Conservation (phyloP, 2,888 invertebrate species). For the Acrobasis consociella region DNA sequence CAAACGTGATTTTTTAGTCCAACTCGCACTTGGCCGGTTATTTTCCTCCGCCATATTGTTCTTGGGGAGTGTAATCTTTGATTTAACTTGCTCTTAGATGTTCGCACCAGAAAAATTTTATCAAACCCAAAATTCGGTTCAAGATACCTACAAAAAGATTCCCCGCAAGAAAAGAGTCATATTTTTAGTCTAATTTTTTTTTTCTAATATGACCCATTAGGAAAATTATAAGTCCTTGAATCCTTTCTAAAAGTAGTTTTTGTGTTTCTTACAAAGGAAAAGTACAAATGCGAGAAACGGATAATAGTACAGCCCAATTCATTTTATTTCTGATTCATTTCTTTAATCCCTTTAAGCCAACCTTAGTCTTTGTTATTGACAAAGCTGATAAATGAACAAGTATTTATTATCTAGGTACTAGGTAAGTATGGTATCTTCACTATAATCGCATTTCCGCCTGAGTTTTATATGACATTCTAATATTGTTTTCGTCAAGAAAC, state of each 20-base stretch:
- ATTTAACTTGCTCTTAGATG: no score
- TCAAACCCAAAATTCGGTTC: no score
- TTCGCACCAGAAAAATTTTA: no score
- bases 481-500: neutral
- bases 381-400: conserved; percentile 1
- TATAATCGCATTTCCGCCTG: neutral
- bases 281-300: no score
- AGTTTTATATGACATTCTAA: neutral
- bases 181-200: neutral
- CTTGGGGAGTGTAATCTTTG: no score
- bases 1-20: no score
- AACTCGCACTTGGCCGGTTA: no score
- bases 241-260: no score
- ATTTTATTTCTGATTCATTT: conserved; percentile 10
- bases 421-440: neutral
- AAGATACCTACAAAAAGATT: no score
- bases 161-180: no score
- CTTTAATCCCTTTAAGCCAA: conserved; percentile 10
- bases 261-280: neutral
- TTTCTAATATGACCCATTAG: neutral
- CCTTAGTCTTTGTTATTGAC: conserved; percentile 17
- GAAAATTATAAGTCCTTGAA: neutral
- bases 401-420: neutral
- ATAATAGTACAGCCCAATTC: neutral
- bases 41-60: no score